Conservation (phyloP, 2,113 vertebrate species). For the Girardinichthys multiradiatus region DNA sequence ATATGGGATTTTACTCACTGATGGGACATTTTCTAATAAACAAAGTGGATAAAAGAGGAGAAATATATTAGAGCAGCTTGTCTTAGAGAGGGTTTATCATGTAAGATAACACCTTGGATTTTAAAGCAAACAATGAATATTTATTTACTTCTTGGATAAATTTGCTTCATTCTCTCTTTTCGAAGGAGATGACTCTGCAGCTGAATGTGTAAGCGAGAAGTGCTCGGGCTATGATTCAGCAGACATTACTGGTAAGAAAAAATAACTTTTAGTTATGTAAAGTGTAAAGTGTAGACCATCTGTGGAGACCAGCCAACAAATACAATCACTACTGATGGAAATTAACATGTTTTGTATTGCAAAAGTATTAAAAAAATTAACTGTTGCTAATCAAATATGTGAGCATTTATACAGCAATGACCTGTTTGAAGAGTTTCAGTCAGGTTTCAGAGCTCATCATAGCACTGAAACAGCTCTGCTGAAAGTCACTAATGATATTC, state of each 20-base stretch:
- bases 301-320: too few relatives aligned
- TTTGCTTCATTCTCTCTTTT: conserved; percentile 10
- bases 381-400: too few relatives aligned
- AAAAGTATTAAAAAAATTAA: too few relatives aligned
- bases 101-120: conserved; percentile 8
- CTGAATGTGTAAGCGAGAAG: conserved; percentile 4
- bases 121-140: background rate
- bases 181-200: conserved; percentile 33
- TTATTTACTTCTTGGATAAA: background rate
- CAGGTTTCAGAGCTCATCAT: too few relatives aligned
- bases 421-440: too few relatives aligned
- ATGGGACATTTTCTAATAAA: background rate
- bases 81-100: conserved; percentile 25
- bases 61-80: conserved; percentile 40
- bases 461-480: too few relatives aligned
- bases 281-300: too few relatives aligned
- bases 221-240: background rate
- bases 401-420: too few relatives aligned
- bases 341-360: too few relatives aligned
- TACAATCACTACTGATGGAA: too few relatives aligned
- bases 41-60: conserved; percentile 4
- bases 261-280: background rate
- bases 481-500: too few relatives aligned
- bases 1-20: conserved; percentile 17
- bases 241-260: conserved; percentile 34